Percentiles rank a stretch among this genome's conserved stretches.
Evolutionary conservation across 2,113 vertebrate species (phyloP).

Genomic region (Epinephelus moara): DNA sequence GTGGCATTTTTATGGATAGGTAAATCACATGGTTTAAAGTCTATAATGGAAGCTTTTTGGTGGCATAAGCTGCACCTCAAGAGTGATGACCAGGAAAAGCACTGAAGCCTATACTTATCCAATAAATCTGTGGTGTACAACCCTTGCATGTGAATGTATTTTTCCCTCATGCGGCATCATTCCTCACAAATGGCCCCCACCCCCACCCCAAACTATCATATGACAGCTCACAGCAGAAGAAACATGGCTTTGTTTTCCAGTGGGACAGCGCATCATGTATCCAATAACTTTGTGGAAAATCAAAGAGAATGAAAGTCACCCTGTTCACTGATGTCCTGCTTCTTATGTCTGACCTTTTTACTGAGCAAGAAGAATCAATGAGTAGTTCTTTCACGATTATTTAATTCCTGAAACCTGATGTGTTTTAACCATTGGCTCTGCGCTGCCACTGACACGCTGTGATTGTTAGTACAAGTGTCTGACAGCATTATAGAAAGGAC

Average conservation of each 20-base stretch:
- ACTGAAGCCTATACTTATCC: conserved; percentile 62
- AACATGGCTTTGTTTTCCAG: conserved; percentile 68
- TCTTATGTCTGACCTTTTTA: not conserved
- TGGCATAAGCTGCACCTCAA: conserved; percentile 32
- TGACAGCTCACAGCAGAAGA: conserved; percentile 65
- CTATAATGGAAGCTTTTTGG: conserved; percentile 36
- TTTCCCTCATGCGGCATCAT: conserved; percentile 66
- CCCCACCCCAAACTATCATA: conserved; percentile 64
- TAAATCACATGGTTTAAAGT: conserved; percentile 27
- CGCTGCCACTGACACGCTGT: not conserved
- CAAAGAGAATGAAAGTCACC: conserved; percentile 29
- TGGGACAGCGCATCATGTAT: conserved; percentile 39
- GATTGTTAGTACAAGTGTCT: too few species aligned
- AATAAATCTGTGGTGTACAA: conserved; percentile 63
- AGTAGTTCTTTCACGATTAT: not conserved
- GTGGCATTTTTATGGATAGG: conserved; percentile 20
- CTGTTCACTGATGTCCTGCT: not conserved
- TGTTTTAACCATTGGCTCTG: conserved; percentile 5
- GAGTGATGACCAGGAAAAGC: conserved; percentile 34
- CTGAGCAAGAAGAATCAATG: not conserved
- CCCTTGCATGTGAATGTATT: conserved; percentile 54
- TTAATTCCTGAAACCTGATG: not conserved
- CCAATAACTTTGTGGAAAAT: conserved; percentile 54
- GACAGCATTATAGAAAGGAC: too few species aligned
- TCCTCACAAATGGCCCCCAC: conserved; percentile 51